Base-by-base conservation (phyloP, 2,113 vertebrate genomes). In the Loxodonta africana region DNA sequence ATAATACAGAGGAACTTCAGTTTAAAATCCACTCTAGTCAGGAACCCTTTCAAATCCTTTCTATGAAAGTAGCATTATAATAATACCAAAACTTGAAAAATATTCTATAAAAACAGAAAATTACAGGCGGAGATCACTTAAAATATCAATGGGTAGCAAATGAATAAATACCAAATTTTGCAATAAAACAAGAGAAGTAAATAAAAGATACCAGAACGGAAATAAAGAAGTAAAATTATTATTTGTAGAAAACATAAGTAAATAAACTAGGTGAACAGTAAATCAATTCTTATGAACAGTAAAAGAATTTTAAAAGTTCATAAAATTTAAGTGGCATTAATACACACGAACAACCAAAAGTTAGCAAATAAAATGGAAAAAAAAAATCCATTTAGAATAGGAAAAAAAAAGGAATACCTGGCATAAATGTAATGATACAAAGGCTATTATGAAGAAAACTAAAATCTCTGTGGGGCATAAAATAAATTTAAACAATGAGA, bases 101-200 rank as follows among this genome's bases (percentile, higher is more conserved):
- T 28, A 85, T 4, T 90, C 51, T 65, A 85, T 23, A 23, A 46
- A 85, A 81, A 67, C 8, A 77, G 11, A 53, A 93, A 86, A 62
- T 71, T 80, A 85, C 8, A 86, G 37, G 37, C 28, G 8, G 57
- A 15, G 37, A 77, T 46, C n/a, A 78, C 26, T 82, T 82, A 80
- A 37, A 69, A 69, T 69, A 76, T 26, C 60, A 94, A 89, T 77
- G 69, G 60, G 26, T 14, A 90, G n/a, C 23, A 83, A 88, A 82
- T 62, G 41, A 88, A 41, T 69, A 48, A 88, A 48, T 84, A 71
- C 51, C 4, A 96, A 14, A 73, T 26, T n/a, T 37, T 93, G 3
- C 69, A 95, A 86, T 69, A 65, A 80, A 84, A 80, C n/a, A 88
- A 23, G 17, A 74, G 5, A 89, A 71, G 63, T 89, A 83, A 92